phyloP scores from a whole-genome alignment of 2,797 vertebrate genomes.

The Syndactyla subalaris region DNA sequence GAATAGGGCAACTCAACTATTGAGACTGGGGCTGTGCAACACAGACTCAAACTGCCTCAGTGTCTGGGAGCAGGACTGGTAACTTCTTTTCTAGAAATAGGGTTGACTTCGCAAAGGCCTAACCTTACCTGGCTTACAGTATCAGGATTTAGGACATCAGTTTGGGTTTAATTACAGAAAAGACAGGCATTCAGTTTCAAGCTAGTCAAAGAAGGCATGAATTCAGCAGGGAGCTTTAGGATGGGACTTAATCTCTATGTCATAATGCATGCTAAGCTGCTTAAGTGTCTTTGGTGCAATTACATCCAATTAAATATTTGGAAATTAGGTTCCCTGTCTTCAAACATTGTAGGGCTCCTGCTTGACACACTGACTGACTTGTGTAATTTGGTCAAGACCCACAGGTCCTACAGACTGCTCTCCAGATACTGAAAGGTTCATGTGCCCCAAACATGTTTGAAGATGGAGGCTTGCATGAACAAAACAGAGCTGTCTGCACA shows the following conservation, averaged over 20 bases:
- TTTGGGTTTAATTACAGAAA: neutral
- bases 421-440: neutral
- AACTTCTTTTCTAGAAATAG: neutral
- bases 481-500: neutral
- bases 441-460: neutral
- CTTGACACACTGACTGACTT: neutral
- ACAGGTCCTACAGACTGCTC: neutral
- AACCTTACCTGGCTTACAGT: neutral
- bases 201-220: neutral
- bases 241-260: neutral
- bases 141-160: neutral
- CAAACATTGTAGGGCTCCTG: neutral
- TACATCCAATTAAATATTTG: conserved; percentile 17
- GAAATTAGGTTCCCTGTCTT: neutral
- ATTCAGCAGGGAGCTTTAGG: neutral
- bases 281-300: conserved; percentile 40
- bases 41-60: neutral
- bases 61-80: neutral
- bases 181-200: neutral
- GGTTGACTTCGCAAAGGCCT: neutral
- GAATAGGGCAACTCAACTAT: neutral
- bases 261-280: conserved; percentile 11
- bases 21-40: neutral
- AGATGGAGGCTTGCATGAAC: neutral
- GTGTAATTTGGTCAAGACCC: neutral